Conservation (phyloP, 2,888 invertebrate species). For the Liodrosophila aerea region DNA sequence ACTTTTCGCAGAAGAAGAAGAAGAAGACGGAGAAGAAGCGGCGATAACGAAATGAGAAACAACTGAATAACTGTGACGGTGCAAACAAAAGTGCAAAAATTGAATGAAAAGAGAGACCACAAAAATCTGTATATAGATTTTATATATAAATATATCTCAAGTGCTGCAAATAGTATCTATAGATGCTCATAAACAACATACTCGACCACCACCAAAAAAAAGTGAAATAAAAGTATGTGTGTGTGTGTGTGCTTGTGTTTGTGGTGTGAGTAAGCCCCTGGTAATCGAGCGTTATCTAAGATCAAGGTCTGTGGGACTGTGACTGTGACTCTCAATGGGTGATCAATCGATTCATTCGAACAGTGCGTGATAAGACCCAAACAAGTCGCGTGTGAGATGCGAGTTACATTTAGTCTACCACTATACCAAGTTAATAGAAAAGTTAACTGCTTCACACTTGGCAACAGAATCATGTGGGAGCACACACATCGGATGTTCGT, state of each 20-base stretch:
- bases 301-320: constrained; percentile 50
- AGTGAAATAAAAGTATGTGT: constrained; percentile 6
- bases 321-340: constrained; percentile 21
- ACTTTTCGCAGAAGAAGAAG: constrained; percentile 40
- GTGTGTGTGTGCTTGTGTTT: constrained; percentile 32
- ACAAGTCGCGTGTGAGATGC: too few species aligned
- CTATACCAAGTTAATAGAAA: too few species aligned
- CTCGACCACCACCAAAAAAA: not conserved
- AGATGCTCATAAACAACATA: constrained; percentile 14
- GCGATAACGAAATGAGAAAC: constrained; percentile 15
- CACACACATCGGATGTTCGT: not conserved
- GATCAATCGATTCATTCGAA: constrained; percentile 1
- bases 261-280: constrained; percentile 10
- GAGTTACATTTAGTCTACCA: too few species aligned
- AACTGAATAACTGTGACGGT: constrained; percentile 45
- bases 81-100: constrained; percentile 30
- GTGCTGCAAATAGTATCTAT: not conserved
- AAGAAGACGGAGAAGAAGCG: constrained; percentile 2
- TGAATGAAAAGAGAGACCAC: constrained; percentile 4
- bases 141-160: constrained; percentile 10
- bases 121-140: not conserved
- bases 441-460: too few species aligned
- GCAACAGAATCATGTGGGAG: too few species aligned
- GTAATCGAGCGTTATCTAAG: constrained; percentile 33
- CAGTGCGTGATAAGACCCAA: constrained; percentile 39